Evolutionary conservation across 2,888 invertebrate species (phyloP).

Genomic region (Thyatira batis): DNA sequence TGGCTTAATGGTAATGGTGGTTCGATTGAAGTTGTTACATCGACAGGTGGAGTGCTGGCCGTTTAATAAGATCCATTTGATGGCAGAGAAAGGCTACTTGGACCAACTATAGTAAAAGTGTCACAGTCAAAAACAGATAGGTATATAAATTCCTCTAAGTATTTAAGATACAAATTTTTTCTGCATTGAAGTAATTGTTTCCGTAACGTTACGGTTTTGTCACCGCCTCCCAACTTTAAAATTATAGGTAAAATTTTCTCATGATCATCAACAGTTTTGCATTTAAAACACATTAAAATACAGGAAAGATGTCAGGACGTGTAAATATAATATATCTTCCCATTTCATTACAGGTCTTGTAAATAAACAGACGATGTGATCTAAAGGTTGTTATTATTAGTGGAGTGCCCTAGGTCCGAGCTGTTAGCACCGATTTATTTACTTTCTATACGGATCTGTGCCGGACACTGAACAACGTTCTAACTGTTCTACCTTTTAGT

Average conservation of each 20-base stretch:
- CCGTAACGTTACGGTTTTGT: no score
- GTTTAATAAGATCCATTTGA: neutral
- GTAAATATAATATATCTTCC: neutral
- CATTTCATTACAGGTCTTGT: neutral
- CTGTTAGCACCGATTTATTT: slow-evolving; percentile 48
- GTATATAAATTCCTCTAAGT: no score
- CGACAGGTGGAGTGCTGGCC: neutral
- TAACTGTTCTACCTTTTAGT: slow-evolving; percentile 22
- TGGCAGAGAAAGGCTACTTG: no score
- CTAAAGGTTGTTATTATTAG: slow-evolving; percentile 6
- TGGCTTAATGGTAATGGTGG: slow-evolving; percentile 4
- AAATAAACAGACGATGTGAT: slow-evolving; percentile 5
- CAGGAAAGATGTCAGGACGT: neutral
- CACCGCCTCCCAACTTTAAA: no score
- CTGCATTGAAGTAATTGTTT: no score
- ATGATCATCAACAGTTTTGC: no score
- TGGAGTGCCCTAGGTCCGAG: slow-evolving; percentile 18
- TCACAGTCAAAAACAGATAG: no score
- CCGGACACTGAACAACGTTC: slow-evolving; percentile 14
- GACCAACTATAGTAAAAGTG: no score
- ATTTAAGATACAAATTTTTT: no score
- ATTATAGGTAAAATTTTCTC: no score
- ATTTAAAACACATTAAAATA: neutral
- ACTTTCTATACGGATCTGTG: slow-evolving; percentile 46
- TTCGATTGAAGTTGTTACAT: neutral